Evolutionary conservation across 2,797 vertebrate genomes (phyloP).

Genomic region (Tokudaia tokunoshimensis): DNA sequence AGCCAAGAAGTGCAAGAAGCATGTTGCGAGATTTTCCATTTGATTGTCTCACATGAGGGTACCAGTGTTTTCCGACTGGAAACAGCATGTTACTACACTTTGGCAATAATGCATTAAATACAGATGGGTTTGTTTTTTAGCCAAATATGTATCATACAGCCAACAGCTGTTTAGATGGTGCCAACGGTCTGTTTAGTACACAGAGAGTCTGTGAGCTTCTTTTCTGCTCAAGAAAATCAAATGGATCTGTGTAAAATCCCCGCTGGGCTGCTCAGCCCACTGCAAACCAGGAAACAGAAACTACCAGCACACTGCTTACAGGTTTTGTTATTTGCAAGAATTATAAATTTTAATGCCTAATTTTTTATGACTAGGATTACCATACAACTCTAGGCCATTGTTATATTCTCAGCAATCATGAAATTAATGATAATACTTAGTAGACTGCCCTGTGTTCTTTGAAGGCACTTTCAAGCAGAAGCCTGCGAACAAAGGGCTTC

Average conservation of each 20-base stretch:
- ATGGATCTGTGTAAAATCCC: slow-evolving; percentile 1
- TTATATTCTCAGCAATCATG: neutral
- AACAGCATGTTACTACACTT: slow-evolving; percentile 83
- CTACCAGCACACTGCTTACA: neutral
- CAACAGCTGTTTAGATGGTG: slow-evolving; percentile 84
- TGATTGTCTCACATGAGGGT: slow-evolving; percentile 81
- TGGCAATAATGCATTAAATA: slow-evolving; percentile 86
- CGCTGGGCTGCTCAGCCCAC: neutral
- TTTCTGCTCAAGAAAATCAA: slow-evolving; percentile 63
- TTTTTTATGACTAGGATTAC: neutral
- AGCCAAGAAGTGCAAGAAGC: slow-evolving; percentile 76
- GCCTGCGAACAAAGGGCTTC: neutral
- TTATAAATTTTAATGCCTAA: neutral
- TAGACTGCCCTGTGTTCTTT: neutral
- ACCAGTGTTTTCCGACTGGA: slow-evolving; percentile 82
- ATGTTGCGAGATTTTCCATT: slow-evolving; percentile 80
- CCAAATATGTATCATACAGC: slow-evolving; percentile 83
- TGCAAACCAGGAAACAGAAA: slow-evolving; percentile 15
- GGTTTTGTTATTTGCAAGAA: neutral
- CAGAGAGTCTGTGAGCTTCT: slow-evolving; percentile 70
- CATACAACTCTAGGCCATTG: neutral
- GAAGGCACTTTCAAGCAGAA: neutral
- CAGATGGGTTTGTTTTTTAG: slow-evolving; percentile 86
- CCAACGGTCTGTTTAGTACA: slow-evolving; percentile 82
- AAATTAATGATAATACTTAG: neutral